Base-by-base conservation (phyloP, 2,888 invertebrate genomes). In the Torymus auratus region DNA sequence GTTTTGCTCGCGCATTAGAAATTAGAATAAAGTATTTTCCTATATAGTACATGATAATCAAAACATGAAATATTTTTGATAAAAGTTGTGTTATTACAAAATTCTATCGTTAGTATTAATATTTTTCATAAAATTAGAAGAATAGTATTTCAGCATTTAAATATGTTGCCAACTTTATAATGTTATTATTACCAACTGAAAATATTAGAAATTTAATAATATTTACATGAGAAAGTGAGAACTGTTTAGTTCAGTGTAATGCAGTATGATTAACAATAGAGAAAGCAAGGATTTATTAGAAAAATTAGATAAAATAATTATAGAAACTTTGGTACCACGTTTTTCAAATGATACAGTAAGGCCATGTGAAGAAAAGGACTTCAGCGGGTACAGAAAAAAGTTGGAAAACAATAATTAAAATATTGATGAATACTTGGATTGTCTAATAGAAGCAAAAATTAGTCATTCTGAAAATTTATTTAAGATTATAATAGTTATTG, bases 311-410 rank as follows among this genome's bases (percentile, higher is more conserved):
- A 84, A 87, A 68, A 75, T 84, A 2, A 76, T 89, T n/a, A 77
- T 85, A 11, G 84, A 78, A 65, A 85, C 82, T 7, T 86, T 86
- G 20, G 88, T 87, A 14, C 90, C 91, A 0, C 84, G 85, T 52
- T 85, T 82, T 73, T 41, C 73, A 0, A 17, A 78, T 12, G 88
- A 88, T 1, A 23, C 28, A 1, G 83, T 84, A 2, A 84, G 88
- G 23, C 91, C 90, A 1, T 88, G 86, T 58, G 85, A 83, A 41
- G 87, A 89, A 68, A 85, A 87, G 28, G 91, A 91, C 76, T 91
- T 87, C 77, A 81, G 83, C 69, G 86, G 89, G 2, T 89, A 86
- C 75, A 85, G 83, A 77, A 82, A 80, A 1, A 80, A 80, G 0
- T 77, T 91, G 1, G 84, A 87, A 55, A 84, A 84, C 68, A 88